A percentile compares a stretch with the other conserved stretches of the same genome.
Conservation (phyloP, 2,113 vertebrate species). For the Eupsittula cactorum region DNA sequence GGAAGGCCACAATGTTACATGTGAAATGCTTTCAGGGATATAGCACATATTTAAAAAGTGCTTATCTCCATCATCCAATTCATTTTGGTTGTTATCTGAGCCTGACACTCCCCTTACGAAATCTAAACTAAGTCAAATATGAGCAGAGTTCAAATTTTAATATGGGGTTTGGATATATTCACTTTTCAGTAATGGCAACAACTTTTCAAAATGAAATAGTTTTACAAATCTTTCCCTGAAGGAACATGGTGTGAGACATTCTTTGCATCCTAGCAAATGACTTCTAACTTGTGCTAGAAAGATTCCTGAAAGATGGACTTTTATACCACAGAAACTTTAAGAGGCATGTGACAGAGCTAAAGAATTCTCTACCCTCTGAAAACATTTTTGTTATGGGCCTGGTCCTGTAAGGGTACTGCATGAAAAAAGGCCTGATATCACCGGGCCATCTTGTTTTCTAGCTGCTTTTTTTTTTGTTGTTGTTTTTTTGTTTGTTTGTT, state of each 20-base stretch:
- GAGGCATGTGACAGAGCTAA: not conserved
- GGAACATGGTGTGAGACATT: not conserved
- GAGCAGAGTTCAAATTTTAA: constrained; percentile 50
- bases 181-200: constrained; percentile 33
- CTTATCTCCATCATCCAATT: not conserved
- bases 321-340: not conserved
- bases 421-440: not conserved
- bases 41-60: constrained; percentile 6
- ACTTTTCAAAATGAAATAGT: constrained; percentile 38
- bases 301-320: constrained; percentile 31
- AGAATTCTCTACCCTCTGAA: not conserved
- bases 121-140: constrained; percentile 12
- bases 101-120: not conserved
- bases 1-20: not conserved
- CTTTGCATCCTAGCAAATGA: constrained; percentile 37
- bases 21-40: not conserved
- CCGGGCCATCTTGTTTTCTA: not conserved
- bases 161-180: constrained; percentile 23
- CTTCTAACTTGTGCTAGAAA: not conserved
- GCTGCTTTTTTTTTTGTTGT: not conserved
- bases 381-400: not conserved
- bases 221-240: constrained; percentile 27
- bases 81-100: not conserved
- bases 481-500: not conserved
- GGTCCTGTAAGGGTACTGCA: not conserved